Evolutionary conservation across 2,888 invertebrate species (phyloP), one percentile per base, ranked within the genome.

Genomic region (Xiphydria camelus): DNA sequence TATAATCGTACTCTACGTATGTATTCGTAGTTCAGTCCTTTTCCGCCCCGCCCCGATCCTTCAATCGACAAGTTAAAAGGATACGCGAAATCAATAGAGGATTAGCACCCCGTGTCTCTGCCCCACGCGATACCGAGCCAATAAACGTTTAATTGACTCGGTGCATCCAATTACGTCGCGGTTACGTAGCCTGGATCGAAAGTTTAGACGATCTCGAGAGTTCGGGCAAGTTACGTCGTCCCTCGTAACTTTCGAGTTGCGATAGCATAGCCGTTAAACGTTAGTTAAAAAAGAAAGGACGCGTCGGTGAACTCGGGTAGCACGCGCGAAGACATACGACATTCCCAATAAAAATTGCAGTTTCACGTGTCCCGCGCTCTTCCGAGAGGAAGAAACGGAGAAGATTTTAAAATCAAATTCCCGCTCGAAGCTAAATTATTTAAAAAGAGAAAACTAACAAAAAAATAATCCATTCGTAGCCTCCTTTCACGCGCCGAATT

Each of bases 401-500:
- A n/a, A n/a, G n/a, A 43, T 21, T 19, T 15, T 15, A 22, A 44
- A 44, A 38, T 44, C 38, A 38, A 44, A 44, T 22, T 21, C 1
- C 6, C 12, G 7, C 23, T 9, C 22, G 17, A 44, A 17, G 26
- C 29, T 29, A 29, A 29, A 29, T 29, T 29, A 29, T 14, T n/a
- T n/a, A n/a, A n/a, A n/a, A n/a, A n/a, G n/a, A n/a, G n/a, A n/a
- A n/a, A n/a, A n/a, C n/a, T n/a, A n/a, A n/a, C n/a, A 12, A 18
- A 15, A 20, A 39, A 26, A 15, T 4, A 38, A 9, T 26, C 37
- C 36, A 31, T 38, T 31, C 29, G 43, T 38, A 31, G 10, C 32
- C 23, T 38, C 10, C 18, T 37, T 21, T 44, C 29, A 31, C 12
- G 4, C 36, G 32, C 5, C 21, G 34, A 22, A 45, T 40, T 26